Base-by-base conservation (phyloP, 2,888 invertebrate species). In the Pammene fasciana region DNA sequence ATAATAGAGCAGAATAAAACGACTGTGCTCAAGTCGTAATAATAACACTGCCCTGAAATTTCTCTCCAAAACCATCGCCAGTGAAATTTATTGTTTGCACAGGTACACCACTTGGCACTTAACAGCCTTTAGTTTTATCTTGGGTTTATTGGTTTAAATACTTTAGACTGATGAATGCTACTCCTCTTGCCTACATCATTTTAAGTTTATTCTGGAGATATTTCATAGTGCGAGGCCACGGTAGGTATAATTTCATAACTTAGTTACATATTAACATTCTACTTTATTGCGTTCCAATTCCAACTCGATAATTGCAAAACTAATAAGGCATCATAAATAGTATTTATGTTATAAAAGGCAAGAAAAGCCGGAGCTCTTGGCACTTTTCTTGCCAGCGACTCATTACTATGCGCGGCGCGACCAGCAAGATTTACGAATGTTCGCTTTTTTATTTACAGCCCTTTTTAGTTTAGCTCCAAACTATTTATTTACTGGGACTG, bases 371-470 rank as follows among this genome's bases (percentile, higher is more conserved):
- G 9, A 10, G 14, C 13, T 16, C 45, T 1, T 5, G 46, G n/a
- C 16, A 11, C n/a, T n/a, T n/a, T n/a, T n/a, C n/a, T n/a, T n/a
- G 34, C 38, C 34, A 14, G n/a, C n/a, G n/a, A 13, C 56, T 67
- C 59, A 67, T 67, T 59, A 43, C 26, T 59, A 67, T 59, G 66
- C 66, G 43, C 52, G 34, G 48, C 54, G 55, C 64, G 62, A 18
- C 9, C 34, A 16, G 34, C 43, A 59, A 66, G 66, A 66, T 66
- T 66, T 66, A 66, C 66, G 66, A 43, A 52, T 59, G 16, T 52
- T 52, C 57, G 8, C 43, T 52, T 14, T 66, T 66, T 66, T 50
- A 59, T 66, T 66, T 66, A 66, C 57, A 38, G 41, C 34, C 66
- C 50, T 13, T 50, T 57, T 50, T 52, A 59, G 61, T 61, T 61